Percentiles rank a stretch among this genome's conserved stretches.
These are phyloP conservation scores for Camelus bactrianus DNA, from an alignment of 2,113 vertebrate genomes.

Conservation along the genomic window DNA sequence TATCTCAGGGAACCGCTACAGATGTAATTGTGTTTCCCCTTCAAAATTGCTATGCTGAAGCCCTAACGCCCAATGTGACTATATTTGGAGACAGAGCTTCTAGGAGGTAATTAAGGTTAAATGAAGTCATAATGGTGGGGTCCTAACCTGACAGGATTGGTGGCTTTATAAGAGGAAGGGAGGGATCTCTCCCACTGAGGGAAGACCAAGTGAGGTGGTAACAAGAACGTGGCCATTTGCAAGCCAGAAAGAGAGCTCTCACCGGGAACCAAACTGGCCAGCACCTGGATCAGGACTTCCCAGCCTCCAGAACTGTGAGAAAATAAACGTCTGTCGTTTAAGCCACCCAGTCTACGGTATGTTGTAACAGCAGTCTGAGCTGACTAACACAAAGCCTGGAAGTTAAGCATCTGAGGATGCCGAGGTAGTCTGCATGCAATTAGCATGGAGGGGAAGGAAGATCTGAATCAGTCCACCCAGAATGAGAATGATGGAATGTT, in stretches of 20 bases:
- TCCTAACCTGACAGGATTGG: neutral
- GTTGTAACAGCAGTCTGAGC: neutral
- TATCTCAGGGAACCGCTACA: neutral
- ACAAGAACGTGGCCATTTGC: neutral
- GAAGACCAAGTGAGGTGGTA: neutral
- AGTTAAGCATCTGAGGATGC: neutral
- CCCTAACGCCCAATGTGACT: neutral
- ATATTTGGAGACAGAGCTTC: neutral
- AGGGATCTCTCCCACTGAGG: neutral
- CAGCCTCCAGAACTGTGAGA: neutral
- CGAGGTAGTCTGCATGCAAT: neutral
- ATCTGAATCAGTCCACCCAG: neutral
- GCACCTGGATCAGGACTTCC: neutral
- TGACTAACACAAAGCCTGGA: neutral
- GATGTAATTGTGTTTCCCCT: neutral
- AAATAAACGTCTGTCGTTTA: neutral
- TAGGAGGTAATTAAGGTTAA: neutral
- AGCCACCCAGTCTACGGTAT: neutral
- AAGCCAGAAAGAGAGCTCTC: neutral
- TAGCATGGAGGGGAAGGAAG: conserved; percentile 9
- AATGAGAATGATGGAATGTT: neutral
- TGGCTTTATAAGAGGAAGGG: neutral
- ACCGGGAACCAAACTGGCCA: neutral
- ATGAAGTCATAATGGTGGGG: neutral
- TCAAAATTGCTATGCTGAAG: neutral